Percentiles rank a stretch among this genome's conserved stretches.
Conservation (phyloP, 2,797 vertebrate genomes). For the Hoplostethus mediterraneus region DNA sequence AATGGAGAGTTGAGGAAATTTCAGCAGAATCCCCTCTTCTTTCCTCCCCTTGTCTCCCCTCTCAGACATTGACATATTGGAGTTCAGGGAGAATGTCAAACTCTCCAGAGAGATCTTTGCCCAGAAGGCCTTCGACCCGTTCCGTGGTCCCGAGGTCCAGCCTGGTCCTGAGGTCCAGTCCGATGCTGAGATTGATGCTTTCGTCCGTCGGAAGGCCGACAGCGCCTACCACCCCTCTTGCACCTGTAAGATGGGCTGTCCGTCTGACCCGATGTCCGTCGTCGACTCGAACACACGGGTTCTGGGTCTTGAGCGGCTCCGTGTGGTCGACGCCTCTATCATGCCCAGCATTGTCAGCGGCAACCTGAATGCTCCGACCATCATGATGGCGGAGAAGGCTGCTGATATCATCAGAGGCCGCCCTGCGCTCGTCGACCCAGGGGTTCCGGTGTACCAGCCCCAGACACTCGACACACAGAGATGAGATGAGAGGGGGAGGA, state of each 20-base stretch:
- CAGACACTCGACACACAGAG: conserved; percentile 86
- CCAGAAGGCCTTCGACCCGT: conserved; percentile 92
- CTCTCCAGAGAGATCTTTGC: conserved; percentile 93
- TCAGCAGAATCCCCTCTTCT: neutral
- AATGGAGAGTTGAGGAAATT: no score
- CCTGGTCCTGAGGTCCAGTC: conserved; percentile 88
- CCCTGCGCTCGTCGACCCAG: conserved; percentile 82
- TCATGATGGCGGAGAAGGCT: conserved; percentile 97
- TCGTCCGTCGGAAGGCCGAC: conserved; percentile 92
- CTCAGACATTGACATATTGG: conserved; percentile 90
- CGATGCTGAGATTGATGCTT: conserved; percentile 93
- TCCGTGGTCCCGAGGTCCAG: conserved; percentile 90
- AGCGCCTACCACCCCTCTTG: conserved; percentile 97
- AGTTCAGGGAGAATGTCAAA: conserved; percentile 92
- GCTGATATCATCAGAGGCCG: conserved; percentile 92
- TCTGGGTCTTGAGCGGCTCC: conserved; percentile 90
- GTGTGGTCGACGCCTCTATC: conserved; percentile 95
- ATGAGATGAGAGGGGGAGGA: conserved; percentile 43
- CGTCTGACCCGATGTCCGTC: conserved; percentile 87
- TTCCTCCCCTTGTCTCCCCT: conserved; percentile 4
- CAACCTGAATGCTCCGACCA: conserved; percentile 95
- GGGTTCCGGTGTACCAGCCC: conserved; percentile 90
- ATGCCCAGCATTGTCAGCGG: conserved; percentile 98
- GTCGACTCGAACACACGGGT: conserved; percentile 90
- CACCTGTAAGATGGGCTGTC: conserved; percentile 96